These are phyloP conservation scores for Zoanthus sansibaricus DNA, from an alignment of 92 coral and sea anemone species.

Conservation along the genomic window DNA sequence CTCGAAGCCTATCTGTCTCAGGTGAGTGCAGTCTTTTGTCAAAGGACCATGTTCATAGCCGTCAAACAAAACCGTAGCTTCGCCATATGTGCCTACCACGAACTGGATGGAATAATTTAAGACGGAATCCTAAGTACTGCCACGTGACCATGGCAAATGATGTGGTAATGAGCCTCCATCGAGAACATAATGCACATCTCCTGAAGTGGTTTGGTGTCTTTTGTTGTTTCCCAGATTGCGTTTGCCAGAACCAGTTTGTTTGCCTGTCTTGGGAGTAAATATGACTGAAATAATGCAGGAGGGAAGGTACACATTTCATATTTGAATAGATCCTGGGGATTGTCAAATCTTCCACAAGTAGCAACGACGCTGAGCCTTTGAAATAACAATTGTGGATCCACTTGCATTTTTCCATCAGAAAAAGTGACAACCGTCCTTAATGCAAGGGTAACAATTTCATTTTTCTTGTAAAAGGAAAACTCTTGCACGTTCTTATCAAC, in stretches of 20 bases:
- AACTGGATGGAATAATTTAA: background rate
- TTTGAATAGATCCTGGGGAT: no score
- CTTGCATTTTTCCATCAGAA: background rate
- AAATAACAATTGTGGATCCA: no score
- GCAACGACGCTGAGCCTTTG: no score
- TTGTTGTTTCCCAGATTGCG: background rate
- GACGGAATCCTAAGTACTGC: background rate
- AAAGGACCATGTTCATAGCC: background rate
- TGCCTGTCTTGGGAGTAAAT: no score
- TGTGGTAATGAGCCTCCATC: background rate
- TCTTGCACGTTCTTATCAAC: background rate
- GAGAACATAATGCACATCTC: background rate
- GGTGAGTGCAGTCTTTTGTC: background rate
- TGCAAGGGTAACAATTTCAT: background rate
- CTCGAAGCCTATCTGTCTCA: background rate
- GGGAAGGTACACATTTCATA: background rate
- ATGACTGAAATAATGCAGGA: background rate
- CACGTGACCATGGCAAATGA: background rate
- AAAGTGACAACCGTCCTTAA: background rate
- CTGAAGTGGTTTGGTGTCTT: background rate
- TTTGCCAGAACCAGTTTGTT: background rate
- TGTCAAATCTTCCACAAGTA: no score
- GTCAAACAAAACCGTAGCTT: background rate
- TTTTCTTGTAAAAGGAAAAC: constrained; percentile 8
- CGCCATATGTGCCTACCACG: background rate